A percentile compares a stretch with the other conserved stretches of the same genome.
These are phyloP conservation scores for Apaloderma vittatum DNA, from an alignment of 2,113 vertebrate species.

Conservation along the genomic window DNA sequence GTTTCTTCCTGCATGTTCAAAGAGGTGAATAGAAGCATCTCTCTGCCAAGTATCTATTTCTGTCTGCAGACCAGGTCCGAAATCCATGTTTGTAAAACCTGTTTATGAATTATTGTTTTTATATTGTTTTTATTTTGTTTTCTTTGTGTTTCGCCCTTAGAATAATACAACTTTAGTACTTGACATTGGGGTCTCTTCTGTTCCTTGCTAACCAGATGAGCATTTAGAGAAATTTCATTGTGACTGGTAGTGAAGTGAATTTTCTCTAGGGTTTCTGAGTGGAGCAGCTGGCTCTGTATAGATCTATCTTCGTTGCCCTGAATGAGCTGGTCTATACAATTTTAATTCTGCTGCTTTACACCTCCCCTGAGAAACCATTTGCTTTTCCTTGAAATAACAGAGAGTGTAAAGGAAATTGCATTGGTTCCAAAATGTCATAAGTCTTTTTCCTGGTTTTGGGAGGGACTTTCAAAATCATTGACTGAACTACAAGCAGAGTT, in stretches of 20 bases:
- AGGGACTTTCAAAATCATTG: not conserved
- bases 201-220: not conserved
- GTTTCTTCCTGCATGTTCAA: not conserved
- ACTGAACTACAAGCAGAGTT: not conserved
- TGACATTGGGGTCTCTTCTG: not conserved
- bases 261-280: not conserved
- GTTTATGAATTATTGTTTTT: not conserved
- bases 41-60: not conserved
- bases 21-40: not conserved
- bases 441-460: not conserved
- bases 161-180: not conserved
- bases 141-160: fast-evolving
- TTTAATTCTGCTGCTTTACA: not conserved
- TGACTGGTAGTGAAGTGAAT: not conserved
- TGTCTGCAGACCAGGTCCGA: not conserved
- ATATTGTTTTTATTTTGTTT: too few species aligned
- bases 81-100: not conserved
- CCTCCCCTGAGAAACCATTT: not conserved
- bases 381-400: not conserved
- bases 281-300: not conserved
- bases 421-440: not conserved
- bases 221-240: not conserved
- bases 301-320: not conserved
- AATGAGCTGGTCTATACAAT: not conserved
- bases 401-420: not conserved